These are phyloP conservation scores for Chloroceryle inda DNA, from an alignment of 2,797 vertebrate genomes.

Conservation along the genomic window DNA sequence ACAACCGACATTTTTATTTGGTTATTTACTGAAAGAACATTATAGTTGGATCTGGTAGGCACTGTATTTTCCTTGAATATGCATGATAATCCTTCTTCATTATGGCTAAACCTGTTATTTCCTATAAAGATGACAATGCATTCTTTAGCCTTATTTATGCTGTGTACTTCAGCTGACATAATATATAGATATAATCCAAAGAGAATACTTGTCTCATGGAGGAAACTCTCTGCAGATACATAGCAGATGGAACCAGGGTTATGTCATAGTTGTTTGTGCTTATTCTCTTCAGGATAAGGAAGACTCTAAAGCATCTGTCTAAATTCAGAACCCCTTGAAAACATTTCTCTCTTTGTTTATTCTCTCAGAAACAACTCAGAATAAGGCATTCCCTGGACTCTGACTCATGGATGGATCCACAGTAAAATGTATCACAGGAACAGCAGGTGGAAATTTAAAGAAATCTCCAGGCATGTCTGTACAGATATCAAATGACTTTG, in stretches of 20 bases:
- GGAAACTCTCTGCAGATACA: not conserved
- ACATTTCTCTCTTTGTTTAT: not conserved
- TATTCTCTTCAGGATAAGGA: not conserved
- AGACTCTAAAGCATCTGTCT: not conserved
- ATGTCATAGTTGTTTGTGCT: not conserved
- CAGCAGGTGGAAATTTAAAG: not conserved
- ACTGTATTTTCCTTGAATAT: not conserved
- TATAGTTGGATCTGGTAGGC: not conserved
- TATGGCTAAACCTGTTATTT: not conserved
- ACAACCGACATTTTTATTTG: accelerated
- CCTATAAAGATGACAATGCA: not conserved
- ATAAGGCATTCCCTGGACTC: not conserved
- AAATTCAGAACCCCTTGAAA: not conserved
- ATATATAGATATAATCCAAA: not conserved
- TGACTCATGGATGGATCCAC: not conserved
- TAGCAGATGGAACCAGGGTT: not conserved
- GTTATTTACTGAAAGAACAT: not conserved
- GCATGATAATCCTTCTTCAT: not conserved
- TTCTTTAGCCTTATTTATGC: not conserved
- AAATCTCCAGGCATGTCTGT: not conserved
- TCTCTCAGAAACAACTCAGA: not conserved
- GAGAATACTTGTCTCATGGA: not conserved
- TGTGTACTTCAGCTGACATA: not conserved
- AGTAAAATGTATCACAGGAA: not conserved
- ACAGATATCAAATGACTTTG: not conserved